These are phyloP conservation scores for Autographa pulchrina DNA, from an alignment of 2,888 invertebrate species.

Conservation along the genomic window DNA sequence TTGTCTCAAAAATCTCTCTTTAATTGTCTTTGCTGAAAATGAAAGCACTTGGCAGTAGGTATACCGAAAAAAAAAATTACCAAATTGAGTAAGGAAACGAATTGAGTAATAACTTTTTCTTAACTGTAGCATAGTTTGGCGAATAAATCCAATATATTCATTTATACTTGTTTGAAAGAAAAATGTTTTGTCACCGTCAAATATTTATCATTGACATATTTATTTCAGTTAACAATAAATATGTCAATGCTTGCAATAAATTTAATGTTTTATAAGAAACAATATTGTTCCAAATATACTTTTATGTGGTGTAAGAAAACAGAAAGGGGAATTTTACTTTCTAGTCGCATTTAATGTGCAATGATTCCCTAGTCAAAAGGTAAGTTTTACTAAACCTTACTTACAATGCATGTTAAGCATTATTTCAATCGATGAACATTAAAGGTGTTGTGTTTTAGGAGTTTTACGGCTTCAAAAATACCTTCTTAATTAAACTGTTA, in stretches of 20 bases:
- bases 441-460: no score
- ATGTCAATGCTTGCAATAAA: slow-evolving; percentile 11
- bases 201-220: no score
- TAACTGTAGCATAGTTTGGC: neutral
- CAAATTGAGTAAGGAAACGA: no score
- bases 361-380: neutral
- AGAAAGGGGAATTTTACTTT: neutral
- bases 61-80: no score
- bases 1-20: no score
- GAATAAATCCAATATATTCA: neutral
- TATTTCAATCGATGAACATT: no score
- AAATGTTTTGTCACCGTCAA: neutral
- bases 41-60: no score
- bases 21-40: no score
- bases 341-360: neutral
- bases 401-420: no score
- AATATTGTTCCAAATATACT: neutral
- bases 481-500: slow-evolving; percentile 4
- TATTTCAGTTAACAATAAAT: neutral
- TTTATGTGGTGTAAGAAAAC: neutral
- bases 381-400: no score
- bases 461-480: no score
- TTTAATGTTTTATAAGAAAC: slow-evolving; percentile 15
- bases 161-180: neutral
- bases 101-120: neutral